These are phyloP conservation scores for Polypedilum pembai DNA, from an alignment of 1,140 invertebrate species.

Conservation along the genomic window DNA sequence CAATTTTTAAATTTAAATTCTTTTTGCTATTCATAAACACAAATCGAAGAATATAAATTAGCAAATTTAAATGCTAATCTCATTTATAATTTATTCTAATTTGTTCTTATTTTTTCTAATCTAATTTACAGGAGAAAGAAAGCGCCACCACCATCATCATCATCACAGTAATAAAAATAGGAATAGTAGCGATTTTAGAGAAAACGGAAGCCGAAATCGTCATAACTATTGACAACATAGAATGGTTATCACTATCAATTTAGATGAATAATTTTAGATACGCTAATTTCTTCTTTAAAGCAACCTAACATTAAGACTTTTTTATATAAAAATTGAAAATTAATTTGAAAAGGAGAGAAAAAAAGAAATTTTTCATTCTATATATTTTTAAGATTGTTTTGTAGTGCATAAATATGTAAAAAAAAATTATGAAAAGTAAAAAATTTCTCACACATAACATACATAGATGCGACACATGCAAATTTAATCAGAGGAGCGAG, in stretches of 20 bases:
- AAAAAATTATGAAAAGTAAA: no score
- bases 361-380: no score
- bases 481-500: no score
- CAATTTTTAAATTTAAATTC: background rate
- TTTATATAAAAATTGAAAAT: no score
- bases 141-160: conserved; percentile 75
- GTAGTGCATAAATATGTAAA: no score
- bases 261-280: conserved; percentile 36
- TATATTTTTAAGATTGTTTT: no score
- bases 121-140: conserved; percentile 55
- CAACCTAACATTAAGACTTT: background rate
- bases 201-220: conserved; percentile 41
- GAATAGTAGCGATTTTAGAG: conserved; percentile 36
- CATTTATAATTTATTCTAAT: conserved; percentile 32
- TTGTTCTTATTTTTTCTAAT: background rate
- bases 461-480: no score
- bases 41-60: background rate
- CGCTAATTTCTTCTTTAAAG: background rate
- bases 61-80: conserved; percentile 41
- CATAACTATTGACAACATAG: conserved; percentile 43
- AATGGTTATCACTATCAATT: conserved; percentile 43
- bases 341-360: no score
- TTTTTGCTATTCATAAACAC: background rate
- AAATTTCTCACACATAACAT: no score
- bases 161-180: conserved; percentile 46